Conservation (phyloP, 2,797 vertebrate species). For the Hippocampus kuda region DNA sequence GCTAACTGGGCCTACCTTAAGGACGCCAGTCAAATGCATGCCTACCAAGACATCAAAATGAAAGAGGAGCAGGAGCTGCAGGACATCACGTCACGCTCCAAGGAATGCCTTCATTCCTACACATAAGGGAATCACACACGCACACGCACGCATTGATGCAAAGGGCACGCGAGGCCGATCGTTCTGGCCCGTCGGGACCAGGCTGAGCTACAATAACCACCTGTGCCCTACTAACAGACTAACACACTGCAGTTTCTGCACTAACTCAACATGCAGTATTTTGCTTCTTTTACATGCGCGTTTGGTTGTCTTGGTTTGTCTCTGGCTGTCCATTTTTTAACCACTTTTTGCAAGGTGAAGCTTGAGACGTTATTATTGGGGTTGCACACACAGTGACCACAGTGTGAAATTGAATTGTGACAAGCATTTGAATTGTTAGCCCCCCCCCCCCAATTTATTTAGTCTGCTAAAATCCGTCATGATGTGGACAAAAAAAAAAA, state of each 20-base stretch:
- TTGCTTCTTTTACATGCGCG: constrained; percentile 24
- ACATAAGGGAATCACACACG: constrained; percentile 72
- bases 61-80: constrained; percentile 99
- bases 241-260: constrained; percentile 73
- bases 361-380: background rate
- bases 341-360: constrained; percentile 17
- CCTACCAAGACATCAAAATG: constrained; percentile 98
- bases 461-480: background rate
- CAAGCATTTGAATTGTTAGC: constrained; percentile 10
- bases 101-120: constrained; percentile 99
- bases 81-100: constrained; percentile 97
- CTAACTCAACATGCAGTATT: constrained; percentile 68
- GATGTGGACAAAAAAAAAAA: background rate
- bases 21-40: constrained; percentile 98
- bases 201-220: constrained; percentile 73
- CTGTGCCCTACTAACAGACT: constrained; percentile 78
- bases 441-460: background rate
- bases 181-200: constrained; percentile 61
- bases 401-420: constrained; percentile 6
- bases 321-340: constrained; percentile 24
- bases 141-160: constrained; percentile 18
- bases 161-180: constrained; percentile 26
- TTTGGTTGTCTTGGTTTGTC: constrained; percentile 6
- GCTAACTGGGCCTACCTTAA: constrained; percentile 99
- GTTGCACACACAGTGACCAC: background rate